These are phyloP conservation scores for Heliconius eleuchia DNA, from an alignment of 1,140 invertebrate species.

Conservation along the genomic window DNA sequence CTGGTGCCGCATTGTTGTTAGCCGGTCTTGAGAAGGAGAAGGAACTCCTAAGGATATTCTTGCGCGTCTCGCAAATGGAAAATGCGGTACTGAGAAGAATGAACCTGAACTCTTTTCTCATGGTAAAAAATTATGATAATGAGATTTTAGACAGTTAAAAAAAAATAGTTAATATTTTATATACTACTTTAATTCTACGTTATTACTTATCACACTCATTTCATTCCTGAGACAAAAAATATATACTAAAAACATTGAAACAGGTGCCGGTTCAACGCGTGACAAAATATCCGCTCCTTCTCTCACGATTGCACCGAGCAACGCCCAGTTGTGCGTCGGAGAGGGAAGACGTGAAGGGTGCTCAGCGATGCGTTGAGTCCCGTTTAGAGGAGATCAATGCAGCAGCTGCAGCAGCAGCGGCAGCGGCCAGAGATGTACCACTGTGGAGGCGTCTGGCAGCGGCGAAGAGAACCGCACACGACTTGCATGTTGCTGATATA, in stretches of 20 bases:
- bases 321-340: constrained; percentile 91
- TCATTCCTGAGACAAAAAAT: too few relatives aligned
- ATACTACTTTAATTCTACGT: too few relatives aligned
- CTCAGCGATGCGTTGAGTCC: constrained; percentile 95
- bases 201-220: too few relatives aligned
- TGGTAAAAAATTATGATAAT: constrained; percentile 84
- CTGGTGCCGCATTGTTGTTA: constrained; percentile 92
- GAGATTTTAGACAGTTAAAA: background rate
- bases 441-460: constrained; percentile 94
- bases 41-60: constrained; percentile 95
- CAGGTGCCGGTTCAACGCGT: constrained; percentile 94
- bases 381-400: constrained; percentile 97
- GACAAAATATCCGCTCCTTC: constrained; percentile 95
- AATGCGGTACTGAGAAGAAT: constrained; percentile 95
- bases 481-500: constrained; percentile 93
- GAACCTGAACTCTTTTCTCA: constrained; percentile 98
- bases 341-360: constrained; percentile 89
- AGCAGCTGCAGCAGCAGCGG: constrained; percentile 93
- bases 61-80: constrained; percentile 98
- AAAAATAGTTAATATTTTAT: too few relatives aligned
- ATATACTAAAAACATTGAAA: constrained; percentile 14
- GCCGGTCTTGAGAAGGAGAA: constrained; percentile 97
- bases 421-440: constrained; percentile 90
- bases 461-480: constrained; percentile 86
- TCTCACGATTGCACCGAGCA: constrained; percentile 95